Base-by-base conservation (phyloP, 2,888 invertebrate genomes). In the Eugnorisma glareosa region DNA sequence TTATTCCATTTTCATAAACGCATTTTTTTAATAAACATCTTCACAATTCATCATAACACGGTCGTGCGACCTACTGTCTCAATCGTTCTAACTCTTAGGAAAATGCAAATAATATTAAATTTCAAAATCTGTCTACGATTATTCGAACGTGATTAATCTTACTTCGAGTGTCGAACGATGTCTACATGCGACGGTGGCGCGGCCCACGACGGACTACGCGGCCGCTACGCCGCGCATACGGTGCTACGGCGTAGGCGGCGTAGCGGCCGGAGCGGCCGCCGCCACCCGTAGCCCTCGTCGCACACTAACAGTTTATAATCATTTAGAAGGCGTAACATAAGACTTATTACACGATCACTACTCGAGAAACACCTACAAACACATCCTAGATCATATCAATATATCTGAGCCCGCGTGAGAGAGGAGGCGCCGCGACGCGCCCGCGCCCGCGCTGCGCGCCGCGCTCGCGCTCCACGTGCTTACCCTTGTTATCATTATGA, bases 341-440 rank as follows among this genome's bases (percentile, higher is more conserved):
- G 94, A 95, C 95, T 95, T 95, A 95, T 94, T 94, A 96, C 94
- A 96, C 95, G 94, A 96, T 94, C 93, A 95, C 96, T 96, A 96
- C 96, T 96, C 94, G 95, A 95, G 94, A 95, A 96, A 96, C 96
- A 96, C 92, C 96, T 96, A 96, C 96, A 93, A 84, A 94, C 94
- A 95, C 95, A 96, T 96, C 96, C 96, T 96, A 96, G 96, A 96
- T 96, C 96, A 96, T 96, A 96, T 96, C 93, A 96, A 96, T 96
- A 96, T 96, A 96, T 94, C 91, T 90, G 91, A 91, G 91, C 93
- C 93, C 93, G 93, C 94, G 91, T 93, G 91, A 91, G 94, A 93
- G 93, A 87, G 91, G 89, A 90, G 91, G 90, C 92, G 92, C 86
- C 89, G 89, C 90, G 88, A 88, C 72, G 63, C 81, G 75, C 88